phyloP scores from a whole-genome alignment of 2,797 vertebrate species.

The Dendrocincla tyrannina region DNA sequence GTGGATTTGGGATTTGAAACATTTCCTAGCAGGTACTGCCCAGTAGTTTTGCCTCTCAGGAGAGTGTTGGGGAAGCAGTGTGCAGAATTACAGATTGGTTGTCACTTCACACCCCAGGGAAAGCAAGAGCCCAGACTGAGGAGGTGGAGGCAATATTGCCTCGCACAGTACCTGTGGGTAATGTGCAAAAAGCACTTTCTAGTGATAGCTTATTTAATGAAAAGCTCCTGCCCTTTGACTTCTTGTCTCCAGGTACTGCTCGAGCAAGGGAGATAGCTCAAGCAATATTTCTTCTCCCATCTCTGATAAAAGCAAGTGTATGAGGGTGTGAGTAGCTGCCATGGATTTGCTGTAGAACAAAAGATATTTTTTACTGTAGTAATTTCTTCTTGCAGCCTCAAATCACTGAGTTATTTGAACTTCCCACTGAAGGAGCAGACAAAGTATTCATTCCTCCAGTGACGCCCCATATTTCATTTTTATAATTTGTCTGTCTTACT shows the following conservation, averaged over 20 bases:
- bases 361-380: not conserved
- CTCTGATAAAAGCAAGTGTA: not conserved
- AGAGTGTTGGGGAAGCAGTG: not conserved
- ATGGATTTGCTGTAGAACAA: not conserved
- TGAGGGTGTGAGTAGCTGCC: not conserved
- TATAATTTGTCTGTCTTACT: not conserved
- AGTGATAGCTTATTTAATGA: not conserved
- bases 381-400: not conserved
- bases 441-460: not conserved
- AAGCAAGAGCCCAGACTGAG: not conserved
- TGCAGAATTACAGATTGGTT: not conserved
- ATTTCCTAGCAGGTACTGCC: not conserved
- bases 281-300: not conserved
- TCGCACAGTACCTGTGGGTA: not conserved
- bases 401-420: not conserved
- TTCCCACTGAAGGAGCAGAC: not conserved
- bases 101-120: not conserved
- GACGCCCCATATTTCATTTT: not conserved
- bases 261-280: not conserved
- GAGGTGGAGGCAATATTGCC: not conserved
- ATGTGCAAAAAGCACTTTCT: not conserved
- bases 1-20: not conserved
- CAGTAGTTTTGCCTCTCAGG: not conserved
- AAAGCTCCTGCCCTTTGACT: slow-evolving; percentile 9
- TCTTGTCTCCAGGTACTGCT: not conserved